A percentile compares a stretch with the other conserved stretches of the same genome.
Evolutionary conservation across 2,113 vertebrate genomes (phyloP).

Genomic region (Ictalurus furcatus): DNA sequence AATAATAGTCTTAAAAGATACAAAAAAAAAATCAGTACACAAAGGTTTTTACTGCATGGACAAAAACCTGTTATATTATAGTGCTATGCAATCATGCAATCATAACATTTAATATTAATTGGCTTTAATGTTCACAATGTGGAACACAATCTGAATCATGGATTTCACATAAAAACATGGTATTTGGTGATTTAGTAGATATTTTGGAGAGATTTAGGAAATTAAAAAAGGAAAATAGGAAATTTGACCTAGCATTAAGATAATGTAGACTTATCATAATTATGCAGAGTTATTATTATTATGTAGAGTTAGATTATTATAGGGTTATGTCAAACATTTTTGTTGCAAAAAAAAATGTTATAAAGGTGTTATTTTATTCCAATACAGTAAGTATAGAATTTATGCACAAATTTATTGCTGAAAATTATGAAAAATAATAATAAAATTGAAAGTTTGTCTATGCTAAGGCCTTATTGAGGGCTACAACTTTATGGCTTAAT

Average conservation of each 20-base stretch:
- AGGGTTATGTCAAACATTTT: not conserved
- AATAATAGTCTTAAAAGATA: constrained; percentile 23
- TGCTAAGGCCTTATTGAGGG: not conserved
- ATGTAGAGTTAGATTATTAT: not conserved
- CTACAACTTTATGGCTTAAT: not conserved
- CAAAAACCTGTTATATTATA: not conserved
- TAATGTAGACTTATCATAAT: not conserved
- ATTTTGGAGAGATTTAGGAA: not conserved
- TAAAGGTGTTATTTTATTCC: not conserved
- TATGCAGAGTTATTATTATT: too few species aligned
- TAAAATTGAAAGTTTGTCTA: not conserved
- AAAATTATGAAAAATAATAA: not conserved
- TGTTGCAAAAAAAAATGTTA: not conserved
- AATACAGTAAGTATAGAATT: not conserved
- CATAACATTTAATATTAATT: not conserved
- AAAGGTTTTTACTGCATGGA: not conserved
- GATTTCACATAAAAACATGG: not conserved
- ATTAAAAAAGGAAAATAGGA: not conserved
- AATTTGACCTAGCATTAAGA: not conserved
- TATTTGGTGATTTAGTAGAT: not conserved
- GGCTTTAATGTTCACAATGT: not conserved
- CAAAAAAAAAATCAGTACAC: not conserved
- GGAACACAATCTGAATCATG: not conserved
- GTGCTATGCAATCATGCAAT: not conserved
- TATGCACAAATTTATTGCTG: not conserved